Evolutionary conservation across 2,113 vertebrate genomes (phyloP), one percentile per base, ranked within the genome.

Genomic region (Chelonoidis abingdonii): DNA sequence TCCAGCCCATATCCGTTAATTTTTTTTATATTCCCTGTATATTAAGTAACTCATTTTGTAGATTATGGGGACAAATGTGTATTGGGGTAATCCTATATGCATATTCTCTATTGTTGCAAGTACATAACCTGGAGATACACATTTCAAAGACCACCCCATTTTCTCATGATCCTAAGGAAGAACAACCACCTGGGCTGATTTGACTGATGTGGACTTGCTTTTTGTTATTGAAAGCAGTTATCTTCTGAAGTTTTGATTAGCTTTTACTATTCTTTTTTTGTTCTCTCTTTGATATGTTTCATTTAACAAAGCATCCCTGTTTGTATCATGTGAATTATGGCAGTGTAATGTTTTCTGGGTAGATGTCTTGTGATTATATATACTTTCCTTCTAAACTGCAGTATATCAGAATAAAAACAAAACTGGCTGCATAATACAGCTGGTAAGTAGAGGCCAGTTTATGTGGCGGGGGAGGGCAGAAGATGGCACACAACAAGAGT

Each of bases 1-100:
- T 85, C 8, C 44, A 85, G 22, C 83, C 97, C 21, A 5, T 94
- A 91, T 92, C 53, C 59, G 47, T 81, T 53, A 47, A 49, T n/a
- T 57, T 78, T 84, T 88, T 88, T 93, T 59, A 62, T 62, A 69
- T 35, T 69, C 62, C 62, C 81, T 79, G 72, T 84, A 29, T 59
- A 54, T 78, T 88, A 31, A 78, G 54, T 89, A 59, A 2, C 1
- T 0, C 49, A 78, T 81, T 93, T 93, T 93, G 50, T 14, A 54
- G 50, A 54, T 57, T 38, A 44, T 19, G 21, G 24, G 65, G 80
- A 49, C 56, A 69, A 85, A 0, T 0, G 83, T 0, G 1, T 86
- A 22, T 62, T 44, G 88, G 57, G 57, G 83, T 78, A 76, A 88
- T 69, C n/a, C 38, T 80, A 10, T 72, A 27, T 22, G 41, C 80